Conservation (phyloP, 2,797 vertebrate species). For the Enteromius viviparus region DNA sequence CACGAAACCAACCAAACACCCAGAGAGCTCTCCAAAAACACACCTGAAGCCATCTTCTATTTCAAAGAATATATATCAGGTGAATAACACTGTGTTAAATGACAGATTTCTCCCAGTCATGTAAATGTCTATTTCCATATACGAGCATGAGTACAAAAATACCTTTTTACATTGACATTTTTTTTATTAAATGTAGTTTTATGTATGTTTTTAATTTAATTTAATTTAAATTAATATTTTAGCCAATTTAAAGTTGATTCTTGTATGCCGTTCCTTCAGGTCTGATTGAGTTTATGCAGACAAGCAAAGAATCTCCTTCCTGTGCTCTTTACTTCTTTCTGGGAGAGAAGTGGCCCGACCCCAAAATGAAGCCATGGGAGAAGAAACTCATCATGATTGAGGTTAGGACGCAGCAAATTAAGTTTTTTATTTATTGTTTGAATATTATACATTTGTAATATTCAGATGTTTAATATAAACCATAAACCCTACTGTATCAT, state of each 20-base stretch:
- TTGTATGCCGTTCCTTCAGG: constrained; percentile 66
- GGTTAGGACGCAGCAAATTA: constrained; percentile 67
- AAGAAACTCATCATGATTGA: constrained; percentile 88
- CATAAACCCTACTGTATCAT: background rate
- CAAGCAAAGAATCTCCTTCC: constrained; percentile 66
- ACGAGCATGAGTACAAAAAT: background rate
- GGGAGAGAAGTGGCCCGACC: constrained; percentile 87
- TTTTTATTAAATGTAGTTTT: background rate
- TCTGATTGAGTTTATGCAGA: constrained; percentile 74
- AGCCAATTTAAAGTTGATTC: background rate
- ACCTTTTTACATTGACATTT: background rate
- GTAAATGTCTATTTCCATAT: background rate
- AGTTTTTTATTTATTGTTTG: background rate
- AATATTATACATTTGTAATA: background rate
- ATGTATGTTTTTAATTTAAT: no score
- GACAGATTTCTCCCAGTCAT: background rate
- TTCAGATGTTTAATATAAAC: background rate
- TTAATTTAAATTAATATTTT: no score
- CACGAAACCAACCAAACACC: constrained; percentile 67
- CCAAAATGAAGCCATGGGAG: constrained; percentile 74
- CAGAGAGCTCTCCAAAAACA: constrained; percentile 76
- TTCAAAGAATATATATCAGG: constrained; percentile 78
- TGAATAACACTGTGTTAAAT: constrained; percentile 54
- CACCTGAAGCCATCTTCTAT: constrained; percentile 69
- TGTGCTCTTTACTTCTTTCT: constrained; percentile 85